phyloP scores from a whole-genome alignment of 2,113 vertebrate genomes.

The Onychostruthus taczanowskii region DNA sequence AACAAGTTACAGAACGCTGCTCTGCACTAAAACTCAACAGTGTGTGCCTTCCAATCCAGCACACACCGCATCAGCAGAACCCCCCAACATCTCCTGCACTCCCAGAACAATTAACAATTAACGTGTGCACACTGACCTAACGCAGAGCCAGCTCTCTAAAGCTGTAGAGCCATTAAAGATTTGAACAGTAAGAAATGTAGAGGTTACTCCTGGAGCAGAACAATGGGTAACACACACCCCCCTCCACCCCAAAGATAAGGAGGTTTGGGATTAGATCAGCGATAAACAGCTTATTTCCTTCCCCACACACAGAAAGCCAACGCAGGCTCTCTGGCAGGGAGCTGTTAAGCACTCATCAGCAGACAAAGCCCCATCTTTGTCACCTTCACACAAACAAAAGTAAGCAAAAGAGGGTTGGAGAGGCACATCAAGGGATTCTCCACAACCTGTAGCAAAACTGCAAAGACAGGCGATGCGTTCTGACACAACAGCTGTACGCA shows the following conservation, averaged over 20 bases:
- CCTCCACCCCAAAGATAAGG: not conserved
- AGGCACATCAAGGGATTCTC: constrained; percentile 14
- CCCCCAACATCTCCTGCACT: rapidly evolving
- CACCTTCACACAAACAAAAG: constrained; percentile 22
- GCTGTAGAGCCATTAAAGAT: not conserved
- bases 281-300: not conserved
- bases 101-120: not conserved
- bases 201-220: not conserved
- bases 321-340: not conserved
- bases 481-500: constrained; percentile 65
- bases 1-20: not conserved
- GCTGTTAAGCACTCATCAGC: not conserved
- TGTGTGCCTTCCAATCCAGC: not conserved
- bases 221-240: not conserved
- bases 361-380: constrained; percentile 49
- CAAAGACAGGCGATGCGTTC: not conserved
- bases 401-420: not conserved
- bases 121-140: not conserved
- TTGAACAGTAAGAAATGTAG: not conserved
- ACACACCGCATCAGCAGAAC: not conserved
- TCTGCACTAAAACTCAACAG: not conserved
- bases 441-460: constrained; percentile 29
- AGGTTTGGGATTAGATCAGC: not conserved
- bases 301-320: not conserved
- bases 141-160: not conserved